Evolutionary conservation across 1,140 invertebrate species (phyloP).

Genomic region (Palaemon carinicauda): DNA sequence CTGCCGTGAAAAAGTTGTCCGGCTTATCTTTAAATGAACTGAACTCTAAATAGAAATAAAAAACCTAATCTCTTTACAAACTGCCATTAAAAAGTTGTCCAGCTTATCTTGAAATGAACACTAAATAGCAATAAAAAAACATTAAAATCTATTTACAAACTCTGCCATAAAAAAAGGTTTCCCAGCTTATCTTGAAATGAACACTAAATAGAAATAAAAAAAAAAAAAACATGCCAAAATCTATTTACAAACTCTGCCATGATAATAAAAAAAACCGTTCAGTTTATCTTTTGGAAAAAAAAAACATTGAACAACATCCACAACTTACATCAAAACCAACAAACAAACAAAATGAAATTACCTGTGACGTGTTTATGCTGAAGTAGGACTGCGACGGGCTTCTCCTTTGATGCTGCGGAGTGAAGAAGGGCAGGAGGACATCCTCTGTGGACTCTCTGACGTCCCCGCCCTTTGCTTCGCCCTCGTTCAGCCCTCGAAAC

Average conservation of each 20-base stretch:
- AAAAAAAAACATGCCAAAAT: too few relatives aligned
- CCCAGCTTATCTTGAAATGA: neutral
- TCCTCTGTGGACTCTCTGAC: neutral
- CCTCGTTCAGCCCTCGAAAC: neutral
- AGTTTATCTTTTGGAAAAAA: too few relatives aligned
- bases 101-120: neutral
- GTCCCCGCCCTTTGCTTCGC: neutral
- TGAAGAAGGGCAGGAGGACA: constrained; percentile 13
- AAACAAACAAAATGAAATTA: neutral
- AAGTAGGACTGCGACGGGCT: constrained; percentile 15
- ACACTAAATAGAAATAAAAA: neutral
- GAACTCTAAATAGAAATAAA: too few relatives aligned
- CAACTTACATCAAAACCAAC: too few relatives aligned
- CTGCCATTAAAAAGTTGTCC: neutral
- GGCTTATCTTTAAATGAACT: too few relatives aligned
- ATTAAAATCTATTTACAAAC: neutral
- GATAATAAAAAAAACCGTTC: too few relatives aligned
- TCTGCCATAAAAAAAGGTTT: neutral
- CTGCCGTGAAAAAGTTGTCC: too few relatives aligned
- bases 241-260: too few relatives aligned
- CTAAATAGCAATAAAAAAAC: neutral
- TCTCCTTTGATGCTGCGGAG: constrained; percentile 11
- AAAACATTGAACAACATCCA: too few relatives aligned
- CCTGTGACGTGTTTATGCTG: constrained; percentile 21
- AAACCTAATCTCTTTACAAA: too few relatives aligned